Base-by-base conservation (phyloP, 2,888 invertebrate genomes). In the Baccha elongata region DNA sequence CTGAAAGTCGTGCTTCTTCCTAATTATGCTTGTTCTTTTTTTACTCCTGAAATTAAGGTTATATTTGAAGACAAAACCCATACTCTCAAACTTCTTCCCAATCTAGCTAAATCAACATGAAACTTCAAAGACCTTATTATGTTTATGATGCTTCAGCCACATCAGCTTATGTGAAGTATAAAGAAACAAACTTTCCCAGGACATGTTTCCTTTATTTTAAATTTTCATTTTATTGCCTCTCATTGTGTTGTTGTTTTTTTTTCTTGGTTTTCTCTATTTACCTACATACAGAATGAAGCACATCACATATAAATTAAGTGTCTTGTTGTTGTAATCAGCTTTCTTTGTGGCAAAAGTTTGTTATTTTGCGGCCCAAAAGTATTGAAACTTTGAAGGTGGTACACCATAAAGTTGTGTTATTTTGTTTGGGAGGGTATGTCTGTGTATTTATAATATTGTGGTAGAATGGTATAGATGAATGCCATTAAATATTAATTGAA, bases 401-500 rank as follows among this genome's bases (percentile, higher is more conserved):
- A 48, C 15, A 64, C 40, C 23, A 52, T 40, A 74, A 74, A 74
- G 44, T 60, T 67, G 19, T 35, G 29, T 53, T 8, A n/a, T n/a
- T n/a, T n/a, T n/a, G n/a, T n/a, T n/a, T n/a, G n/a, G n/a, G n/a
- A n/a, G n/a, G n/a, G n/a, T n/a, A n/a, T n/a, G n/a, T n/a, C n/a
- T n/a, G n/a, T n/a, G n/a, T n/a, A n/a, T n/a, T n/a, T n/a, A n/a
- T n/a, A 35, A 10, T 5, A 15, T 48, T 26, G 10, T 26, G 26
- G 26, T 6, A 4, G 26, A 8, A 32, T 3, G 29, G 19, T 37
- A 13, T 17, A 42, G 8, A 40, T 35, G 60, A 71, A 60, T 71
- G 65, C 29, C 48, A 60, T 75, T 75, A 75, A 75, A 71, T 75
- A 81, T 71, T 75, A 75, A 75, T 74, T 81, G 81, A 75, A 72